Base-by-base conservation (phyloP, 2,797 vertebrate genomes). In the Microtus agrestis region DNA sequence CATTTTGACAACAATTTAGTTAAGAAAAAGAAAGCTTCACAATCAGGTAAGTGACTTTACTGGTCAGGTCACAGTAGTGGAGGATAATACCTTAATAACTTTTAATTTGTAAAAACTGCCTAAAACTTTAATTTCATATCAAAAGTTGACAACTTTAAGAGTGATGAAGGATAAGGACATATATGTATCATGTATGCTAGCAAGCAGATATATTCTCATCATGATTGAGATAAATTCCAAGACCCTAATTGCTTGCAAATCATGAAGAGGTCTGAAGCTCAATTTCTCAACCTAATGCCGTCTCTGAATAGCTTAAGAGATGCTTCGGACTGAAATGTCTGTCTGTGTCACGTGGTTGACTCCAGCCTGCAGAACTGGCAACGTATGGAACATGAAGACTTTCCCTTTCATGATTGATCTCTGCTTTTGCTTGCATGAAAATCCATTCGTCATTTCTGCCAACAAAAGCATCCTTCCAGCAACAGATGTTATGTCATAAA, bases 401-500 rank as follows among this genome's bases (percentile, higher is more conserved):
- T 97, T 98, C 97, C 97, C 61, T 96, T 80, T 76, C 87, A 43
- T 97, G 97, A 98, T 96, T 97, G 91, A 98, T 97, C 76, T 87
- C 86, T 98, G 97, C 96, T 95, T 98, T 97, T 54, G 34, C 43
- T 97, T 94, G 82, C 67, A 97, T 98, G 96, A 95, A 95, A 97
- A 90, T 95, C 89, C 65, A 96, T 93, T 91, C 96, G 77, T 96
- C 92, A 84, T 87, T 98, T 98, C 95, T 97, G 92, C 96, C 93
- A 97, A 88, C 91, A 59, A 82, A 4, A 1, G 61, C 92, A 87
- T 96, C 97, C 96, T 96, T 90, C 34, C 59, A 97, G 51, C 8
- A 94, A 97, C 98, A 98, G 98, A 95, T 98, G 97, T 97, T 98
- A 96, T 96, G 94, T 96, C 96, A 94, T 97, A 97, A 97, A 92